Evolutionary conservation across 2,888 invertebrate species (phyloP), one percentile per base, ranked within the genome.

Genomic region (Cremastinae sp.): DNA sequence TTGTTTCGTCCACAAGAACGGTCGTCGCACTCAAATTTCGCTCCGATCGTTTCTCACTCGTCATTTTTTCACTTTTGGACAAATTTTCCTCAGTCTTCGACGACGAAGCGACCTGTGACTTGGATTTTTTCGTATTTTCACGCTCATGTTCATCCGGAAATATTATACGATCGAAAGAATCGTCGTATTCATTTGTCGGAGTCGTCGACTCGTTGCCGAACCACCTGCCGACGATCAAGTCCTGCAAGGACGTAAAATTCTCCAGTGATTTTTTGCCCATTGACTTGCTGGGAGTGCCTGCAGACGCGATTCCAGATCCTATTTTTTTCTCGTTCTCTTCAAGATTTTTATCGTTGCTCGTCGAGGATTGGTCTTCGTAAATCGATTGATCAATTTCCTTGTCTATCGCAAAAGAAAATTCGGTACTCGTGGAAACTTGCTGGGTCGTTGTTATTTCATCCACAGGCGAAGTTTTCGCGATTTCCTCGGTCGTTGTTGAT

Each of bases 151-250:
- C 8, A 5, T n/a, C 61, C 20, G 54, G 12, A 20, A 16, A n/a
- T n/a, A 69, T 12, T 8, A 51, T 47, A 7, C 64, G 45, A 3
- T 70, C 43, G 9, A 75, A 9, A 74, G 70, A 77, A 47, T 73
- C 45, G 0, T 41, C 59, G 41, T 45, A 43, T 2, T 73, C 53
- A 10, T 28, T 18, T 38, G 0, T 34, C 18, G 36, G 28, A 0
- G 66, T 70, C 9, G 64, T 62, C 16, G 75, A 62, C 10, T 73
- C 74, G 20, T 77, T 72, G 0, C 72, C 69, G n/a, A 61, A 70
- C 7, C 66, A 79, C 47, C 22, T 73, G 0, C 38, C 65, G 1
- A 79, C 70, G n/a, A 79, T 3, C 0, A 79, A 36, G 70, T 45
- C 41, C 28, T 54, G 65, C 41, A 79, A 43, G 0, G 74, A 75